Base-by-base conservation (phyloP, 2,797 vertebrate genomes). In the Petrocephalus schoutedeni region DNA sequence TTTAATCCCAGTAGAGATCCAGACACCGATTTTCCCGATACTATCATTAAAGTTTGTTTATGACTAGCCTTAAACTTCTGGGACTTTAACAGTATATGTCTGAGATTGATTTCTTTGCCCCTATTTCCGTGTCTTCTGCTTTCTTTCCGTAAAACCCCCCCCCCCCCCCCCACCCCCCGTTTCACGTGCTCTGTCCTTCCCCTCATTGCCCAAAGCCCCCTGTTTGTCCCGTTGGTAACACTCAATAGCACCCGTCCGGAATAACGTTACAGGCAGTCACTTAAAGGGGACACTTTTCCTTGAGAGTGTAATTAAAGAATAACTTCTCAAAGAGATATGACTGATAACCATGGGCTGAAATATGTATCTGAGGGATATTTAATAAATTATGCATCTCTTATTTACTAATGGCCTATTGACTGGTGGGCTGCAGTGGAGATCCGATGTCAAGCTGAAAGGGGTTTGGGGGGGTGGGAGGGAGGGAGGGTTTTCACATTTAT, bases 321-420 rank as follows among this genome's bases (percentile, higher is more conserved):
- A 92, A 90, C 87, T 90, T 89, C 89, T 91, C 90, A 89, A 88
- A 89, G 88, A 92, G 89, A 90, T 89, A 88, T 88, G 90, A 92
- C 23, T 89, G 89, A 89, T 94, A 94, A 95, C 93, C 90, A 41
- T 89, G 95, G 89, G 92, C 93, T 94, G 94, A 94, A 95, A 95
- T 95, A 95, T 95, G 95, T 95, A 95, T 96, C 94, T 94, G 91
- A 94, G 95, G 93, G 92, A 95, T 95, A 95, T 95, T 96, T 95
- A 96, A 96, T 96, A 95, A 96, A 96, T 95, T 95, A 96, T 96
- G 95, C 94, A 95, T 95, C 93, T 92, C 93, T 95, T 96, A 96
- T 96, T 95, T 96, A 95, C 95, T 96, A 95, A 95, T 96, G 95
- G 93, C 88, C 89, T 94, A 95, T 96, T 92, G 94, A 95, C 95